phyloP scores from a whole-genome alignment of 2,797 vertebrate species.

The Paedocypris micromegethes region DNA sequence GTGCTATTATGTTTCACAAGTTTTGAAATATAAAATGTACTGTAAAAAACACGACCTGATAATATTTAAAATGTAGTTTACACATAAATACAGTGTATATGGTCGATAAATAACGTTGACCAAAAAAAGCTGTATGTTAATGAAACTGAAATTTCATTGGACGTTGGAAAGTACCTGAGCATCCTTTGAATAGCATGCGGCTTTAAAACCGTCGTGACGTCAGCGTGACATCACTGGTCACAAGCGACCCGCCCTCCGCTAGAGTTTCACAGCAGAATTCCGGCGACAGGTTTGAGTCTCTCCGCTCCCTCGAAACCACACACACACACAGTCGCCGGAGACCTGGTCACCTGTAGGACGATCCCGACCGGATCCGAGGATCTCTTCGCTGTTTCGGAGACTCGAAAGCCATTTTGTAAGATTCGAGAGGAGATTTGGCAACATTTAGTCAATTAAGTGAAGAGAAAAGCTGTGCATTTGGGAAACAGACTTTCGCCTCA shows the following conservation, averaged over 20 bases:
- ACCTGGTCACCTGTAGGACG: constrained; percentile 23
- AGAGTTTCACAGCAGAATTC: constrained; percentile 27
- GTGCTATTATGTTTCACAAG: no score
- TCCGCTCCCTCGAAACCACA: not conserved
- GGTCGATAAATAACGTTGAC: no score
- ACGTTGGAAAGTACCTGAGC: constrained; percentile 9
- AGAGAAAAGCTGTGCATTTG: not conserved
- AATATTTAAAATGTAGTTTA: no score
- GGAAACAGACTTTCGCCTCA: not conserved
- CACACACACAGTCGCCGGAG: constrained; percentile 3
- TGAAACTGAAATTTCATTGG: not conserved
- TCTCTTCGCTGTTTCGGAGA: not conserved
- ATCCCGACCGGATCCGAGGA: not conserved
- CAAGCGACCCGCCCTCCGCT: constrained; percentile 1
- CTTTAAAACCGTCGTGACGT: constrained; percentile 18
- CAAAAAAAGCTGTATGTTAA: not conserved
- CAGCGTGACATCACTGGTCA: constrained; percentile 36
- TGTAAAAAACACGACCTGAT: no score
- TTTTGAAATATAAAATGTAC: no score
- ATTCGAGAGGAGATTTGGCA: not conserved
- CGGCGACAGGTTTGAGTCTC: constrained; percentile 48
- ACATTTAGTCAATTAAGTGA: not conserved
- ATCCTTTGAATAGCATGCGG: not conserved
- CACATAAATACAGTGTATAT: no score
- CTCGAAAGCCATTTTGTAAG: not conserved